Evolutionary conservation across 1,140 invertebrate species (phyloP).

Genomic region (Thalassaphorura encarpata): DNA sequence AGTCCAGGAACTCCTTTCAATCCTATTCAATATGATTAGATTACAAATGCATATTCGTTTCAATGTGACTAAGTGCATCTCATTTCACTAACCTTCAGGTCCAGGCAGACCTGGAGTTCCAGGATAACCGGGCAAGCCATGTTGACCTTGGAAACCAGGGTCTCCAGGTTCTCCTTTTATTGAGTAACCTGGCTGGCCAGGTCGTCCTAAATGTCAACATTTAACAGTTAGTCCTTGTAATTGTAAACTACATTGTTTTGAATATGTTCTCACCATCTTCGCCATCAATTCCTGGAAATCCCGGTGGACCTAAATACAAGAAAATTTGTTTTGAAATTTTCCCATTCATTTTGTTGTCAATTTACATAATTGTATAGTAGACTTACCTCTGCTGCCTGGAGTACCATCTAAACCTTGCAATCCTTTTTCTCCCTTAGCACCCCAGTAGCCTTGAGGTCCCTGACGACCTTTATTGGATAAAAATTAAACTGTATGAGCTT

Average conservation of each 20-base stretch:
- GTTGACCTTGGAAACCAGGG: constrained; percentile 7
- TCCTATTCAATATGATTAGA: constrained; percentile 3
- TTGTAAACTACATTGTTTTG: too few species aligned
- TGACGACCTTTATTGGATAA: constrained; percentile 9
- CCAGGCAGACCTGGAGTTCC: constrained; percentile 38
- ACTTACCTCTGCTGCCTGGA: not conserved
- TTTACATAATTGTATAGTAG: too few species aligned
- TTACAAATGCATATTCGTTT: too few species aligned
- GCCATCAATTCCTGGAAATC: constrained; percentile 16
- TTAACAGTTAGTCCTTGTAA: too few species aligned
- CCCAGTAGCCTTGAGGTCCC: constrained; percentile 8
- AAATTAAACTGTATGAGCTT: constrained; percentile 9
- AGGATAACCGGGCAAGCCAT: not conserved
- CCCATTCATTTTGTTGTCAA: too few species aligned
- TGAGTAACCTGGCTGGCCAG: constrained; percentile 10
- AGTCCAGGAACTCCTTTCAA: constrained; percentile 11
- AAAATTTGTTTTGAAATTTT: too few species aligned
- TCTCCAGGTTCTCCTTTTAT: constrained; percentile 22
- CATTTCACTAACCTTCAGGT: constrained; percentile 43
- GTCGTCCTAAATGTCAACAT: too few species aligned
- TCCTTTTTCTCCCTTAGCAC: constrained; percentile 12
- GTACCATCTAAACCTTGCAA: not conserved
- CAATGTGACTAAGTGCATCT: too few species aligned
- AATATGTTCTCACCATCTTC: not conserved
- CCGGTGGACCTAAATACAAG: not conserved